A percentile compares a stretch with the other conserved stretches of the same genome.
phyloP scores from a whole-genome alignment of 1,140 invertebrate genomes.

The Drosophila pseudoobscura region DNA sequence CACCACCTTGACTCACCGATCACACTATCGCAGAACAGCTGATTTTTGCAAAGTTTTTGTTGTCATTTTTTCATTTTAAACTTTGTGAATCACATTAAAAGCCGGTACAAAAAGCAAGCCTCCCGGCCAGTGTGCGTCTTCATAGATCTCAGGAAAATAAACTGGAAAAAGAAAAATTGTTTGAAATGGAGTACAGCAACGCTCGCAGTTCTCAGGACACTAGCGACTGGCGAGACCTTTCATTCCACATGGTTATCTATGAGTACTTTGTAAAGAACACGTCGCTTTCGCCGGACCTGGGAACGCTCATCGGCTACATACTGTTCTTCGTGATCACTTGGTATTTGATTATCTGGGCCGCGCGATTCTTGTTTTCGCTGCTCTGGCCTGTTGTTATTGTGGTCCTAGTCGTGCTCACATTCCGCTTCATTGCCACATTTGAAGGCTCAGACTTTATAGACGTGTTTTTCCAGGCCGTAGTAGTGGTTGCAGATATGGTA shows the following conservation, averaged over 20 bases:
- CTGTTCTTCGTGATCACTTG: conserved; percentile 33
- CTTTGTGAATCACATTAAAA: not conserved
- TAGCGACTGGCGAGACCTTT: conserved; percentile 23
- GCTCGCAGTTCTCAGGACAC: not conserved
- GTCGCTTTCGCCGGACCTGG: conserved; percentile 49
- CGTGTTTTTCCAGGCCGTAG: not conserved
- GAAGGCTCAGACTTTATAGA: conserved; percentile 16
- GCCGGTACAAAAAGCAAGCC: not conserved
- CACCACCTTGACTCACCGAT: not conserved
- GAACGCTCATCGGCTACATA: conserved; percentile 51
- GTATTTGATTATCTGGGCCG: conserved; percentile 35
- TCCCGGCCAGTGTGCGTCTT: conserved; percentile 2
- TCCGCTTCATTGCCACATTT: conserved; percentile 20
- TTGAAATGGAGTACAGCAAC: conserved; percentile 14
- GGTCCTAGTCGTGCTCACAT: conserved; percentile 29
- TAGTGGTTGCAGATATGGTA: not conserved
- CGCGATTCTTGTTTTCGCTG: conserved; percentile 38
- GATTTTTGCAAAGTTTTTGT: conserved; percentile 9
- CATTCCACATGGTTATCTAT: conserved; percentile 15
- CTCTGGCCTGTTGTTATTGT: conserved; percentile 45
- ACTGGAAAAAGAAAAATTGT: not conserved
- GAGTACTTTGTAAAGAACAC: conserved; percentile 53
- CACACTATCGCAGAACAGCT: conserved; percentile 10
- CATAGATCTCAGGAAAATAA: not conserved
- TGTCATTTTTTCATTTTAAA: conserved; percentile 5